Conservation (phyloP, 2,113 vertebrate species). For the Struthidea cinerea region DNA sequence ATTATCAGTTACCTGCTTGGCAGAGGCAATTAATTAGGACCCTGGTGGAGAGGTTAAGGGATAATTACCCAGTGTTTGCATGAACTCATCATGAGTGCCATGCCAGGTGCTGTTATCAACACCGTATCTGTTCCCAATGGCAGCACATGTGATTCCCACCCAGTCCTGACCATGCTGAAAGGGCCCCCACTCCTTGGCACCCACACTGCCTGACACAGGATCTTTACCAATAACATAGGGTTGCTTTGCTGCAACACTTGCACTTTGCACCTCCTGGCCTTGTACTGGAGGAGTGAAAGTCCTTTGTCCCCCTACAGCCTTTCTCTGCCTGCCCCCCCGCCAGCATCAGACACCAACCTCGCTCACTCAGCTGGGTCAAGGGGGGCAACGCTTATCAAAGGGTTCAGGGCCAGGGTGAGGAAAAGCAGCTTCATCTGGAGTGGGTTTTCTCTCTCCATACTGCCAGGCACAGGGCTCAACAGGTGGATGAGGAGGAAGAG, state of each 20-base stretch:
- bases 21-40: slow-evolving; percentile 18
- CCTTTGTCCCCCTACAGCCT: background rate
- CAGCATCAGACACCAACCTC: accelerated
- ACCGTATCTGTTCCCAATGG: background rate
- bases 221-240: background rate
- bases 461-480: background rate
- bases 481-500: background rate
- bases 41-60: background rate
- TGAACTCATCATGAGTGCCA: background rate
- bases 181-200: background rate
- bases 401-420: background rate
- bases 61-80: background rate
- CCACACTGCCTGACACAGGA: background rate
- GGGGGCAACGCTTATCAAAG: background rate
- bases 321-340: background rate
- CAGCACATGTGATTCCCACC: background rate
- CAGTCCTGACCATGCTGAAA: accelerated
- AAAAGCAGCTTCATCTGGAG: background rate
- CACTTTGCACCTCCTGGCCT: slow-evolving; percentile 7
- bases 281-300: background rate
- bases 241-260: background rate
- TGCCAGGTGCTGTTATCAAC: background rate
- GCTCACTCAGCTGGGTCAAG: background rate
- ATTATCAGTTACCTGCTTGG: slow-evolving; percentile 9
- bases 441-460: background rate